phyloP scores from a whole-genome alignment of 1,140 invertebrate species.

The Hestina assimilis region DNA sequence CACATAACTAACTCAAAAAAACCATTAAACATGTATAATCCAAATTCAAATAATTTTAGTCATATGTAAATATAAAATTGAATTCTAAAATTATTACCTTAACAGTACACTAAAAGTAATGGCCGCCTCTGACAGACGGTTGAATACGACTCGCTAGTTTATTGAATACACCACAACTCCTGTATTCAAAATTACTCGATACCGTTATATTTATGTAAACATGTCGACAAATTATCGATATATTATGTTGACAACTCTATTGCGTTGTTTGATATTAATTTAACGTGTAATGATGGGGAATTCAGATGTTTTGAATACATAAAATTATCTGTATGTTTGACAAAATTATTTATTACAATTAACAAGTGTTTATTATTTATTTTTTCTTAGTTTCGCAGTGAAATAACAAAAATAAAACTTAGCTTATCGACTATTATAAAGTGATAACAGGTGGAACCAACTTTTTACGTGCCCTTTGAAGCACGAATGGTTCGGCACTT shows the following conservation, averaged over 20 bases:
- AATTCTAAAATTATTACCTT: conserved; percentile 5
- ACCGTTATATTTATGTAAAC: conserved; percentile 26
- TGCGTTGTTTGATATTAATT: conserved; percentile 22
- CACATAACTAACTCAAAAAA: no score
- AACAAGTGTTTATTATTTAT: no score
- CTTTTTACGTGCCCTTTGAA: no score
- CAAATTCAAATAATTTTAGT: not conserved
- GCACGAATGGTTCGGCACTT: no score
- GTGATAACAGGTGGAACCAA: no score
- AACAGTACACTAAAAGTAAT: conserved; percentile 12
- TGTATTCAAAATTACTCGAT: conserved; percentile 27
- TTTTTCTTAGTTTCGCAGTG: no score
- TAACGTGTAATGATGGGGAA: conserved; percentile 10
- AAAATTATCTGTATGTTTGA: no score
- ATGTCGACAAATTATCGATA: conserved; percentile 32
- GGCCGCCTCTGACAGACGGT: conserved; percentile 9
- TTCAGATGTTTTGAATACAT: not conserved
- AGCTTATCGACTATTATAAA: no score
- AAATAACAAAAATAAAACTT: no score
- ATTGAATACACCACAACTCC: conserved; percentile 27
- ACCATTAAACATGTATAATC: no score
- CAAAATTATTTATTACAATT: no score
- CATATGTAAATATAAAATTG: not conserved
- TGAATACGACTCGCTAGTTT: conserved; percentile 20
- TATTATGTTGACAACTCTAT: conserved; percentile 31